Conservation (phyloP, 2,797 vertebrate genomes). For the Vespertilio murinus region DNA sequence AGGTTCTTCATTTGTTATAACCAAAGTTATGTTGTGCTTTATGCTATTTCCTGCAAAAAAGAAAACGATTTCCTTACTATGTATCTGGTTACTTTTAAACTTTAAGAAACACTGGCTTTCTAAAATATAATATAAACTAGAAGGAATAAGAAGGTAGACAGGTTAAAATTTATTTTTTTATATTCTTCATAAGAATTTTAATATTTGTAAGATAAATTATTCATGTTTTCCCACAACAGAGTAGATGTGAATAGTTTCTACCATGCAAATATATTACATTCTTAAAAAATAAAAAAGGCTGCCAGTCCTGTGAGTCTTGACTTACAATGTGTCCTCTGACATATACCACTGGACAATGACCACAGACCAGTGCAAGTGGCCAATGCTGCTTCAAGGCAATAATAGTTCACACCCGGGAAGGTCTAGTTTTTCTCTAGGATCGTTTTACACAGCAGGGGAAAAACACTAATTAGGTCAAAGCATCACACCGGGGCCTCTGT, state of each 20-base stretch:
- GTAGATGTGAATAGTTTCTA: constrained; percentile 5
- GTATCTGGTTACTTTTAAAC: background rate
- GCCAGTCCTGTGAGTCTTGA: constrained; percentile 33
- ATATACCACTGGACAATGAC: constrained; percentile 71
- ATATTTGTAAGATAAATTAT: constrained; percentile 39
- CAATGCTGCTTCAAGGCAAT: constrained; percentile 73
- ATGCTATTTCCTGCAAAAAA: background rate
- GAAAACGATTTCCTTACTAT: background rate
- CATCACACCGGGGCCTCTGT: constrained; percentile 66
- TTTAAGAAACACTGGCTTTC: background rate
- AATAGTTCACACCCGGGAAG: constrained; percentile 77
- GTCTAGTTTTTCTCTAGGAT: constrained; percentile 70
- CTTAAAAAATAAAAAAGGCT: background rate
- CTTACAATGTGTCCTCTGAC: constrained; percentile 68
- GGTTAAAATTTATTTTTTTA: constrained; percentile 4
- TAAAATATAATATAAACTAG: constrained; percentile 28
- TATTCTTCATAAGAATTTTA: constrained; percentile 14
- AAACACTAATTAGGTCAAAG: constrained; percentile 79
- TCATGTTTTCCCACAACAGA: background rate
- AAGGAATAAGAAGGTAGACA: background rate
- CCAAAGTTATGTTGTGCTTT: background rate
- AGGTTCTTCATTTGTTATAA: background rate
- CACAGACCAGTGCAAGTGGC: constrained; percentile 64
- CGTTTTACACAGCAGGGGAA: constrained; percentile 71
- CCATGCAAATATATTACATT: constrained; percentile 4